phyloP scores from a whole-genome alignment of 2,797 vertebrate genomes.

The Australoheros facetus region DNA sequence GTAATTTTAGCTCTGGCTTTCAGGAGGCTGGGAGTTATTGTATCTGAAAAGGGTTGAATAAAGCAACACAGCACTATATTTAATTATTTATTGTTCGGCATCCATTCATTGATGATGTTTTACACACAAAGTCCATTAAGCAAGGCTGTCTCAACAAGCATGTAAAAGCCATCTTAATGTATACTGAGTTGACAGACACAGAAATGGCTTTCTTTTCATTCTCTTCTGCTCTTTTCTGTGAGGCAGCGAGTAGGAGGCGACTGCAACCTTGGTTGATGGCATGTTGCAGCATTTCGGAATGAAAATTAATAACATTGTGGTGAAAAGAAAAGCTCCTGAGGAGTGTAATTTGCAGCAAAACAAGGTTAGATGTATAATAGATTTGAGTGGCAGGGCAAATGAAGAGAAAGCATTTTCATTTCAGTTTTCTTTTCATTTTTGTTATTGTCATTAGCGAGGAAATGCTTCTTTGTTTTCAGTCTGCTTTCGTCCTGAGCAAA shows the following conservation, averaged over 20 bases:
- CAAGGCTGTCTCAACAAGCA: constrained; percentile 30
- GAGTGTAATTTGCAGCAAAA: constrained; percentile 33
- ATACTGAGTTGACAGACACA: constrained; percentile 35
- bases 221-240: not conserved
- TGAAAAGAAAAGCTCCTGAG: constrained; percentile 15
- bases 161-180: constrained; percentile 45
- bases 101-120: constrained; percentile 64
- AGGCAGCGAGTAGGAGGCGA: not conserved
- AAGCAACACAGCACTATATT: constrained; percentile 33
- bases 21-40: not conserved
- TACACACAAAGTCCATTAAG: constrained; percentile 77
- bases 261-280: constrained; percentile 9
- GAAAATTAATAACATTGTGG: constrained; percentile 22
- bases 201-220: constrained; percentile 24
- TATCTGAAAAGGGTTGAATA: constrained; percentile 25
- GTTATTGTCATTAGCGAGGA: not conserved
- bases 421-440: constrained; percentile 14
- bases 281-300: constrained; percentile 5
- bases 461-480: not conserved
- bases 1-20: constrained; percentile 33
- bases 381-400: constrained; percentile 43
- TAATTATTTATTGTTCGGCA: constrained; percentile 62
- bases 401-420: constrained; percentile 60
- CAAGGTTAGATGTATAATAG: constrained; percentile 42
- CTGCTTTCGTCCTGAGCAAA: not conserved